These are phyloP conservation scores for Penelope pileata DNA, from an alignment of 2,113 vertebrate species.

Conservation along the genomic window DNA sequence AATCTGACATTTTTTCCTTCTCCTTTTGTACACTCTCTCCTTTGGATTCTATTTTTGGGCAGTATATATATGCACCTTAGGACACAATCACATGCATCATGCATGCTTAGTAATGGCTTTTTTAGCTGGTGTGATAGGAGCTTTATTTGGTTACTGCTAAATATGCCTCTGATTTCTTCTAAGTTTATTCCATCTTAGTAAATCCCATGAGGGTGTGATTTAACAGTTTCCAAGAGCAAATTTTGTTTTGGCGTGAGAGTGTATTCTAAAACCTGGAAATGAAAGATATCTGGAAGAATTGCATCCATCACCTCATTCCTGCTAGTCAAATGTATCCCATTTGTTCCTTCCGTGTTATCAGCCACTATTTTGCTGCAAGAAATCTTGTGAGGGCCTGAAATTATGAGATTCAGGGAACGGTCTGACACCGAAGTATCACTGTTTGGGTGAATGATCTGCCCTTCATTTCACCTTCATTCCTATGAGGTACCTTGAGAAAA, in stretches of 20 bases:
- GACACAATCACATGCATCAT: constrained; percentile 34
- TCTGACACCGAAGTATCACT: rapidly evolving
- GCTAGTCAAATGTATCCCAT: background rate
- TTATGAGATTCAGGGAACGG: background rate
- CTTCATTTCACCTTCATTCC: background rate
- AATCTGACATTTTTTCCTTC: background rate
- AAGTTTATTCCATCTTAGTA: background rate
- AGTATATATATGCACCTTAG: constrained; percentile 16
- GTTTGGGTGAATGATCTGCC: background rate
- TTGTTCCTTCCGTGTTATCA: background rate
- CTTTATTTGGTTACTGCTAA: constrained; percentile 46
- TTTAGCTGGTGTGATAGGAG: constrained; percentile 17
- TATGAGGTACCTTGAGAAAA: background rate
- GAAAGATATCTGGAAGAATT: background rate
- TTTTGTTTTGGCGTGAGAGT: background rate
- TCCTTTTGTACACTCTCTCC: background rate
- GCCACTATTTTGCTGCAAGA: background rate
- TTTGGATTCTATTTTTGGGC: background rate
- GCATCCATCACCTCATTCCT: background rate
- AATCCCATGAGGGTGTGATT: background rate
- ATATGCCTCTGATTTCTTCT: background rate
- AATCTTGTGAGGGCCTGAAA: background rate
- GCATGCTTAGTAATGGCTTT: constrained; percentile 51
- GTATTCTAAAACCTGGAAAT: background rate
- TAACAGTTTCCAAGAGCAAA: background rate